Conservation (phyloP, 2,888 invertebrate genomes). For the Andrena haemorrhoa region DNA sequence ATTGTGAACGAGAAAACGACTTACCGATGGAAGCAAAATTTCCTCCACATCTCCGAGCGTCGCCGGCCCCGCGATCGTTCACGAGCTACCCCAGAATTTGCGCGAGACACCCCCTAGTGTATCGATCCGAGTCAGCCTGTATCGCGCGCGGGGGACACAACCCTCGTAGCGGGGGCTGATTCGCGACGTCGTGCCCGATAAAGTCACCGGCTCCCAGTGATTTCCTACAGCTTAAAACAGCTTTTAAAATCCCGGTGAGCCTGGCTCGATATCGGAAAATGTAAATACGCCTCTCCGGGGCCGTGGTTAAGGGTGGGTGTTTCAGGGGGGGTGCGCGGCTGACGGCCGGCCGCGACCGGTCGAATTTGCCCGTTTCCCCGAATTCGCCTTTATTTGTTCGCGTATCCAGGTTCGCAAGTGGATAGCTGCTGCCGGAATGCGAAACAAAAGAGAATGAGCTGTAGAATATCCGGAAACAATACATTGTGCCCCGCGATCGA, state of each 20-base stretch:
- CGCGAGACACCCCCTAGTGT: background rate
- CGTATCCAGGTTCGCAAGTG: conserved; percentile 54
- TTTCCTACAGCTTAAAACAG: conserved; percentile 59
- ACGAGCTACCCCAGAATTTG: background rate
- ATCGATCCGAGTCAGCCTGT: conserved; percentile 9
- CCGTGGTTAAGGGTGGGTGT: background rate
- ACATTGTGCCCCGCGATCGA: conserved; percentile 73
- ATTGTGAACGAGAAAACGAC: too few relatives aligned
- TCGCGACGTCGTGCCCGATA: conserved; percentile 51
- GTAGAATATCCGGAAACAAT: conserved; percentile 80
- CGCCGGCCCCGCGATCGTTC: background rate
- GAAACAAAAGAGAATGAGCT: conserved; percentile 75
- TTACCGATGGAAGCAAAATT: too few relatives aligned
- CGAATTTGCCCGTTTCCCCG: conserved; percentile 6
- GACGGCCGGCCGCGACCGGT: too few relatives aligned
- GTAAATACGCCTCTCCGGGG: conserved; percentile 45
- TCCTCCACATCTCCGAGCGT: too few relatives aligned
- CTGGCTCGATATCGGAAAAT: conserved; percentile 57
- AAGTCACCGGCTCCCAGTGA: conserved; percentile 50
- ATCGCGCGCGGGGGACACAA: conserved; percentile 10
- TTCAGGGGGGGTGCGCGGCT: background rate
- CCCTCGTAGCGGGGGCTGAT: conserved; percentile 13
- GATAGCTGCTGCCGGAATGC: conserved; percentile 61
- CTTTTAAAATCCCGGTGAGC: conserved; percentile 57
- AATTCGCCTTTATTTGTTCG: conserved; percentile 54